These are phyloP conservation scores for Endotricha flammealis DNA, from an alignment of 2,888 invertebrate species.

Conservation along the genomic window DNA sequence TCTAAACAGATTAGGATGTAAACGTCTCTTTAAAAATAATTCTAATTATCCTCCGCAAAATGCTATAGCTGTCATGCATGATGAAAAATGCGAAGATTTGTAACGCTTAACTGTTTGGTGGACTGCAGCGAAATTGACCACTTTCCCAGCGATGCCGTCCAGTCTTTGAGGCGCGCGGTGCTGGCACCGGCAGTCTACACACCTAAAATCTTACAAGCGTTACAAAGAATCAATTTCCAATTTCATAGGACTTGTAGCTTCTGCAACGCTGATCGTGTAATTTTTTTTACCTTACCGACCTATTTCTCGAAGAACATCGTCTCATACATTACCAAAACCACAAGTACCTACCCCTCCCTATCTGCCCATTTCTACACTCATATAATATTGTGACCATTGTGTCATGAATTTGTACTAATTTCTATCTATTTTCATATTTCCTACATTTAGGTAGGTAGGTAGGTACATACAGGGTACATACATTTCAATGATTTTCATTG, in stretches of 20 bases:
- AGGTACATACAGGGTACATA: too few relatives aligned
- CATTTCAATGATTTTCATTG: too few relatives aligned
- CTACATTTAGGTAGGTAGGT: too few relatives aligned
- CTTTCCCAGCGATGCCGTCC: conserved; percentile 50
- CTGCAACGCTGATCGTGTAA: conserved; percentile 44
- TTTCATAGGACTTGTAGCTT: conserved; percentile 60
- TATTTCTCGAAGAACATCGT: too few relatives aligned
- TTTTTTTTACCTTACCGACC: conserved; percentile 3
- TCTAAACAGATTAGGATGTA: not conserved
- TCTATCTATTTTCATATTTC: too few relatives aligned
- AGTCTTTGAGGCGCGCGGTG: conserved; percentile 48
- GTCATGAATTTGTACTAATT: too few relatives aligned
- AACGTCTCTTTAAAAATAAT: not conserved
- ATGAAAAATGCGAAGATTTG: conserved; percentile 60
- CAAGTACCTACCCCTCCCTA: too few relatives aligned
- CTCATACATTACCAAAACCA: too few relatives aligned
- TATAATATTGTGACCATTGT: too few relatives aligned
- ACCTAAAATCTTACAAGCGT: conserved; percentile 49
- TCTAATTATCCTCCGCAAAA: conserved; percentile 23
- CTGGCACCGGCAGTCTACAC: conserved; percentile 42
- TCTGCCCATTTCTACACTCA: too few relatives aligned
- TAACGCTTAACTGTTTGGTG: conserved; percentile 46
- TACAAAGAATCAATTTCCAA: conserved; percentile 50
- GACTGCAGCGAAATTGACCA: conserved; percentile 41
- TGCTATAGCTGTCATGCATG: conserved; percentile 30